These are phyloP conservation scores for Seriola quinqueradiata DNA, from an alignment of 2,113 vertebrate species.

Conservation along the genomic window DNA sequence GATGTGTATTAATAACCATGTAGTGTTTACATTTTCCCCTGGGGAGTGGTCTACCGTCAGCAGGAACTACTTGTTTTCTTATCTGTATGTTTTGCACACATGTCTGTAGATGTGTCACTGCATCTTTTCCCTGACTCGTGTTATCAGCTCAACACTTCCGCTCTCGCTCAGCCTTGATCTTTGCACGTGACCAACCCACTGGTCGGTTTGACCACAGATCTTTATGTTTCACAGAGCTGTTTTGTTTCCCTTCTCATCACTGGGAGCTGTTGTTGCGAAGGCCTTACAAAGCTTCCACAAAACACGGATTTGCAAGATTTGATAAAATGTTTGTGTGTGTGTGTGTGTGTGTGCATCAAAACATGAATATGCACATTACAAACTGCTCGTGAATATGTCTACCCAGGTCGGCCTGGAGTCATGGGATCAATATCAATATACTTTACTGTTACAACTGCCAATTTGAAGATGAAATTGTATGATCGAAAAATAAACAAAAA, in stretches of 20 bases:
- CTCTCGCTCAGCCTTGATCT: constrained; percentile 67
- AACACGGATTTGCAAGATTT: not conserved
- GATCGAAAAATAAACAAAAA: not conserved
- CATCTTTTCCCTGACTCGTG: constrained; percentile 21
- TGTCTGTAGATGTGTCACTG: not conserved
- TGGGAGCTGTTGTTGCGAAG: not conserved
- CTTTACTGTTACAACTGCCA: not conserved
- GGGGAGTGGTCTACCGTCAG: not conserved
- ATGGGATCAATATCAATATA: not conserved
- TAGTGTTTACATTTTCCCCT: not conserved
- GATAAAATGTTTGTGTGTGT: not conserved
- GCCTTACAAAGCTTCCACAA: not conserved
- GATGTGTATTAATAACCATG: not conserved
- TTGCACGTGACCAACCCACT: constrained; percentile 15
- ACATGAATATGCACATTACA: not conserved
- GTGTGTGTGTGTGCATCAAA: not conserved
- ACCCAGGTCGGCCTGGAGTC: too few species aligned
- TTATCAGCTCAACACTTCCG: constrained; percentile 46
- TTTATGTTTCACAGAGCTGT: not conserved
- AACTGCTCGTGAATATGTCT: not conserved
- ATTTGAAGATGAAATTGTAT: not conserved
- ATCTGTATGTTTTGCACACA: constrained; percentile 3
- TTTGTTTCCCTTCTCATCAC: not conserved
- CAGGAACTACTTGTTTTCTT: constrained; percentile 4
- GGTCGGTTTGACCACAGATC: constrained; percentile 8